Evolutionary conservation across 1,140 invertebrate species (phyloP).

Genomic region (Dryas iulia): DNA sequence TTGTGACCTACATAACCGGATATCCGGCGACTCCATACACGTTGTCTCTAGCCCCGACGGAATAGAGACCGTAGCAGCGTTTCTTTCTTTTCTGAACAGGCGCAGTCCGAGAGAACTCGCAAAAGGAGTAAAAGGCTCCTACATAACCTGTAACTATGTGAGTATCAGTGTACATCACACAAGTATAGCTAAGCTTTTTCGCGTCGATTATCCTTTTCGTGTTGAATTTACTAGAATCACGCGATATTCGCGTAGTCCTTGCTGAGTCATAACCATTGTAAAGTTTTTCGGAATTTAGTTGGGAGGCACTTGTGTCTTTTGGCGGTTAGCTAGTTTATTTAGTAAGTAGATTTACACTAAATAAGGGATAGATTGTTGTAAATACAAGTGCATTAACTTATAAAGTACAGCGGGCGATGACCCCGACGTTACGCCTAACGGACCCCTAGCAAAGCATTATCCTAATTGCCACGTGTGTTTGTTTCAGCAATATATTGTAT

Average conservation of each 20-base stretch:
- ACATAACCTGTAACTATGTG: conserved; percentile 80
- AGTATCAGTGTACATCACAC: conserved; percentile 60
- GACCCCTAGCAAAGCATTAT: conserved; percentile 35
- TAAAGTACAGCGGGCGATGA: conserved; percentile 52
- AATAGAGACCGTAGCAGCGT: conserved; percentile 75
- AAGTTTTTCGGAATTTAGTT: not conserved
- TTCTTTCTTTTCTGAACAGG: conserved; percentile 80
- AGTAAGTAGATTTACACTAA: conserved; percentile 44
- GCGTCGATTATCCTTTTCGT: conserved; percentile 36
- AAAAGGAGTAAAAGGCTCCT: conserved; percentile 81
- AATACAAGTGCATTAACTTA: not conserved
- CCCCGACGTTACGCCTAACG: conserved; percentile 40
- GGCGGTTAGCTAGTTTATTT: conserved; percentile 35
- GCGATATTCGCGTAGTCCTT: conserved; percentile 43
- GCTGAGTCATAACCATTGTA: conserved; percentile 58
- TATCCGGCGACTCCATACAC: conserved; percentile 75
- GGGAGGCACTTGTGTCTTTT: conserved; percentile 6
- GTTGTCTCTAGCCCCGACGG: conserved; percentile 71
- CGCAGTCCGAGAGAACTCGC: conserved; percentile 78
- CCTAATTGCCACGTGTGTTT: conserved; percentile 78
- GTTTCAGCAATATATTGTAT: conserved; percentile 97
- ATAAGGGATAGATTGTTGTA: not conserved
- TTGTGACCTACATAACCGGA: conserved; percentile 56
- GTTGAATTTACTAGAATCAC: conserved; percentile 43
- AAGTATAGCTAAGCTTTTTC: conserved; percentile 31